These are phyloP conservation scores for Trachymyrmex septentrionalis DNA, from an alignment of 1,140 invertebrate genomes.

Conservation along the genomic window DNA sequence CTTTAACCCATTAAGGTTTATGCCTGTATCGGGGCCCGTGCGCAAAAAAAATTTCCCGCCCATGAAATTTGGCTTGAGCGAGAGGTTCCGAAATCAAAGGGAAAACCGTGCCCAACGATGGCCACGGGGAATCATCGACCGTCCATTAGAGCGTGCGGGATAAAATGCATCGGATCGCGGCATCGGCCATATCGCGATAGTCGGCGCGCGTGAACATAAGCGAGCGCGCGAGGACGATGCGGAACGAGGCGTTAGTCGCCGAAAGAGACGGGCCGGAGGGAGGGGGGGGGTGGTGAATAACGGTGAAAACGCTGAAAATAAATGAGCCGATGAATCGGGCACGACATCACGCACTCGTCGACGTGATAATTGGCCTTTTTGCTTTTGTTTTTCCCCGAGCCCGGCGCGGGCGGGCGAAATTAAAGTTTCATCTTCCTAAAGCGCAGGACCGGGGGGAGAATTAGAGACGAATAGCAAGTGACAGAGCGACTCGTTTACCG, in stretches of 20 bases:
- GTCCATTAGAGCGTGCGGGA: slow-evolving; percentile 57
- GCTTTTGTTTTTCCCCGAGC: slow-evolving; percentile 61
- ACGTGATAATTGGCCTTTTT: slow-evolving; percentile 62
- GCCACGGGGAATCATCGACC: slow-evolving; percentile 57
- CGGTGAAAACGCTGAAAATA: slow-evolving; percentile 57
- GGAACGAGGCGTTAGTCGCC: slow-evolving; percentile 6
- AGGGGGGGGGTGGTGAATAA: too few relatives aligned
- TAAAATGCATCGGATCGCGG: slow-evolving; percentile 48
- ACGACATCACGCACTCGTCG: slow-evolving; percentile 40
- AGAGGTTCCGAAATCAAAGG: slow-evolving; percentile 58
- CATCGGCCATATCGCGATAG: slow-evolving; percentile 41
- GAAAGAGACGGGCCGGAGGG: slow-evolving; percentile 19
- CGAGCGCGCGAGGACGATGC: not conserved
- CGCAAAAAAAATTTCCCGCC: slow-evolving; percentile 52
- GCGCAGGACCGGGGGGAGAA: slow-evolving; percentile 56
- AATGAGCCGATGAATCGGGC: slow-evolving; percentile 61
- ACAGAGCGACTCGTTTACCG: slow-evolving; percentile 73
- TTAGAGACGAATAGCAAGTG: slow-evolving; percentile 75
- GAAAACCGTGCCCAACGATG: slow-evolving; percentile 53
- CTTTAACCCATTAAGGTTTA: slow-evolving; percentile 66
- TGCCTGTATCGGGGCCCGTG: slow-evolving; percentile 48
- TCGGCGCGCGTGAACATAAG: slow-evolving; percentile 45
- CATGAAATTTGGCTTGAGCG: slow-evolving; percentile 55
- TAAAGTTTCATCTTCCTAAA: slow-evolving; percentile 75
- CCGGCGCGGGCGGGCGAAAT: slow-evolving; percentile 52